Conservation (phyloP, 2,888 invertebrate genomes). For the Xanthia icteritia region DNA sequence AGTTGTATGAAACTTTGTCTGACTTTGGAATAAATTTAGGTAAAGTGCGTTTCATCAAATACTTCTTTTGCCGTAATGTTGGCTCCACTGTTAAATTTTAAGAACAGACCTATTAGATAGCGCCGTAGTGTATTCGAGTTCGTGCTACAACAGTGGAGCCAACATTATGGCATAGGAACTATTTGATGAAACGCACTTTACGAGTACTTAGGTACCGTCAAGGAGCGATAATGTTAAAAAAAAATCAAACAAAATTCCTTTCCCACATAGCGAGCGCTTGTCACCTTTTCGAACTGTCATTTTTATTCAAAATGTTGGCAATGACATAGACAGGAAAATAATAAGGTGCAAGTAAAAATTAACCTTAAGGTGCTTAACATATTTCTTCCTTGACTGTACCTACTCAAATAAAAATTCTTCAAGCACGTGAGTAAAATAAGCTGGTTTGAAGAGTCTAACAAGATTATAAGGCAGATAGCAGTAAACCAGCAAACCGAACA, state of each 20-base stretch:
- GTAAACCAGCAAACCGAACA: constrained; percentile 4
- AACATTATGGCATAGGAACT: too few species aligned
- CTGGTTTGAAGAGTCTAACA: constrained; percentile 5
- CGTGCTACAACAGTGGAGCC: too few species aligned
- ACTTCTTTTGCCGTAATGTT: too few species aligned
- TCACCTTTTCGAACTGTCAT: not conserved
- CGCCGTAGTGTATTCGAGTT: too few species aligned
- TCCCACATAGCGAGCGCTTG: not conserved
- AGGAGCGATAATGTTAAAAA: not conserved
- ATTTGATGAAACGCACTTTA: too few species aligned
- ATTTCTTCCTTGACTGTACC: not conserved
- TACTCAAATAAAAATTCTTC: not conserved
- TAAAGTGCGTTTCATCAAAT: not conserved
- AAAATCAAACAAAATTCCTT: not conserved
- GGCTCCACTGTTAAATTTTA: too few species aligned
- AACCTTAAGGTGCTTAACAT: not conserved
- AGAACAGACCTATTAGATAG: too few species aligned
- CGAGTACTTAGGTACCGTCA: not conserved
- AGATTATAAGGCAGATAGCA: constrained; percentile 13
- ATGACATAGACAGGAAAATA: not conserved
- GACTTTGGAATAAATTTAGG: not conserved
- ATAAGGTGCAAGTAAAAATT: not conserved
- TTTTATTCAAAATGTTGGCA: not conserved
- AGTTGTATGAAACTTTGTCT: not conserved
- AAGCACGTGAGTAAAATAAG: not conserved